Percentiles rank a stretch among this genome's conserved stretches.
These are phyloP conservation scores for Caenorhabditis sp. DNA, from an alignment of 2,888 invertebrate species.

Conservation along the genomic window DNA sequence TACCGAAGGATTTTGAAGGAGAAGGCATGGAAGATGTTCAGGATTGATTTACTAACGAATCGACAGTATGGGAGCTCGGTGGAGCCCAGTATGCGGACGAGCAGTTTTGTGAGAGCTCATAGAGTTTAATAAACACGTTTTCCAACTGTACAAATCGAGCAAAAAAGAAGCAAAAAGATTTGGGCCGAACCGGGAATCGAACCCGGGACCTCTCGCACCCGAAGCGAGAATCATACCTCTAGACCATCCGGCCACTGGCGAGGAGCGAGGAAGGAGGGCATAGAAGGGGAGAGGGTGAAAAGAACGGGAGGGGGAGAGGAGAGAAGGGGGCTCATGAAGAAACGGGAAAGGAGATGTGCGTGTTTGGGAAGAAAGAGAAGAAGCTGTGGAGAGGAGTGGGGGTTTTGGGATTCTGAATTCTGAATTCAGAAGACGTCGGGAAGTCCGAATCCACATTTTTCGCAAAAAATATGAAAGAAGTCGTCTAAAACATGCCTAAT, in stretches of 20 bases:
- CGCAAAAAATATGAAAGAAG: neutral
- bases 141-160: neutral
- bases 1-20: conserved; percentile 15
- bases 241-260: conserved; percentile 78
- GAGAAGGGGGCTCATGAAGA: neutral
- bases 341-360: too few species aligned
- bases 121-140: too few species aligned
- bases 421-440: neutral
- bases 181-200: conserved; percentile 82
- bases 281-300: neutral
- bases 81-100: conserved; percentile 16
- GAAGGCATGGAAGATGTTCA: neutral
- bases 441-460: neutral
- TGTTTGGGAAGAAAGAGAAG: too few species aligned
- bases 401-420: neutral
- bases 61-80: conserved; percentile 21
- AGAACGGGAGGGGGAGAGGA: neutral
- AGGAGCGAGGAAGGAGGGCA: neutral
- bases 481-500: too few species aligned
- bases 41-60: conserved; percentile 3
- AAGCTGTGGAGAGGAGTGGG: too few species aligned
- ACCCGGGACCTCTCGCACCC: conserved; percentile 84
- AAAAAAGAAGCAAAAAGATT: conserved; percentile 55
- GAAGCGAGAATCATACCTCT: conserved; percentile 83
- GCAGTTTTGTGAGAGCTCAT: conserved; percentile 18